Base-by-base conservation (phyloP, 2,888 invertebrate species). In the Yponomeuta sedellus region DNA sequence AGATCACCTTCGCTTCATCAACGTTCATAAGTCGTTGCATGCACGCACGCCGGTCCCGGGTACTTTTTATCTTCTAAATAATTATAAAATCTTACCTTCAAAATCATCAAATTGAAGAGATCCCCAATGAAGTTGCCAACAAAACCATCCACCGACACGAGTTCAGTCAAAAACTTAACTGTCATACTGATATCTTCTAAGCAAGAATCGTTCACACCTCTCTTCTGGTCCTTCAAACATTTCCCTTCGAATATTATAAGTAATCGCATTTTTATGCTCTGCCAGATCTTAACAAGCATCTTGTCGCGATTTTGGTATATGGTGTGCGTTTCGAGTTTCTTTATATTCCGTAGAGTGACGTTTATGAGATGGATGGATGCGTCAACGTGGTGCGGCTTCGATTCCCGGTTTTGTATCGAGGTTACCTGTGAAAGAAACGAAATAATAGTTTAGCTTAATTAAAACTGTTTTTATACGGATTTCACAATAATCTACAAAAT, bases 101-200 rank as follows among this genome's bases (percentile, higher is more conserved):
- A 74, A 69, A 75, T 68, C 0, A 79, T 73, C 64, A 88, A 76
- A 64, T 70, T 74, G 5, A 71, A 74, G 12, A 91, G 71, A 74
- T 91, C 87, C 0, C 72, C 77, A 39, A 85, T 72, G 67, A 87
- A 82, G 64, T 75, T 71, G 0, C 71, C 75, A 0, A 71, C 73
- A 72, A 86, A 90, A 12, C 79, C 76, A 28, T 89, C 86, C 0
- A 85, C 77, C 0, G 85, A 81, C 0, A 79, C 74, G 65, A 85
- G 70, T 70, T 90, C 90, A n/a, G 83, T 82, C 0, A 88, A 68
- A 70, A 82, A 87, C 70, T 83, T 88, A 67, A 89, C 66, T 0
- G 81, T 77, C 0, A 79, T 73, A 0, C 77, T 75, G 5, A 89
- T 74, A 61, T 84, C 85, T 64, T 89, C 89, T 19, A 85, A 69